Percentiles rank a stretch among this genome's conserved stretches.
Conservation (phyloP, 2,113 vertebrate genomes). For the Nothoprocta perdicaria region DNA sequence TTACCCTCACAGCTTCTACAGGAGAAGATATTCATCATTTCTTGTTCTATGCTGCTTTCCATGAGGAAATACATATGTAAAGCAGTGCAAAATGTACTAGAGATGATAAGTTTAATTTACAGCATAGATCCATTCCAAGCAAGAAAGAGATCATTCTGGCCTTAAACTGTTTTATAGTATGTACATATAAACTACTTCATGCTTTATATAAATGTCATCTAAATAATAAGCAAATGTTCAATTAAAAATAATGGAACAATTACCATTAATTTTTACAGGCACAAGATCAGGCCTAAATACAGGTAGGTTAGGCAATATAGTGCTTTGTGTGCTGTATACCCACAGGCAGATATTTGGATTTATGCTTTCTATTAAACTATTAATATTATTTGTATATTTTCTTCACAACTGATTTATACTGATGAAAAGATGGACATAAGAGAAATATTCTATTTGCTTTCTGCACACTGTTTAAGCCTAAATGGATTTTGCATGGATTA, state of each 20-base stretch:
- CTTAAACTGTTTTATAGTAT: background rate
- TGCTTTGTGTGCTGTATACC: background rate
- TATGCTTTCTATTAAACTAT: background rate
- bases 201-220: background rate
- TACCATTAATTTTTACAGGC: background rate
- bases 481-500: background rate
- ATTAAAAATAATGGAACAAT: background rate
- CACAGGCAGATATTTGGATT: background rate
- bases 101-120: background rate
- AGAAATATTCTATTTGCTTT: background rate
- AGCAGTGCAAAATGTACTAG: background rate
- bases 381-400: background rate
- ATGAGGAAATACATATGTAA: background rate
- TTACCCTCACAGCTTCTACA: slow-evolving; percentile 11
- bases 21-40: background rate
- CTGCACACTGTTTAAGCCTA: background rate
- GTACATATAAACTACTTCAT: background rate
- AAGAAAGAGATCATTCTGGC: background rate
- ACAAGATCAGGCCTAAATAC: background rate
- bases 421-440: background rate
- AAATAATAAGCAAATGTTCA: background rate
- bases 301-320: background rate
- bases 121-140: background rate
- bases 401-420: background rate
- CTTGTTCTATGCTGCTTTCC: background rate